Evolutionary conservation across 2,113 vertebrate species (phyloP), one percentile per base, ranked within the genome.

Genomic region (Psophia crepitans): DNA sequence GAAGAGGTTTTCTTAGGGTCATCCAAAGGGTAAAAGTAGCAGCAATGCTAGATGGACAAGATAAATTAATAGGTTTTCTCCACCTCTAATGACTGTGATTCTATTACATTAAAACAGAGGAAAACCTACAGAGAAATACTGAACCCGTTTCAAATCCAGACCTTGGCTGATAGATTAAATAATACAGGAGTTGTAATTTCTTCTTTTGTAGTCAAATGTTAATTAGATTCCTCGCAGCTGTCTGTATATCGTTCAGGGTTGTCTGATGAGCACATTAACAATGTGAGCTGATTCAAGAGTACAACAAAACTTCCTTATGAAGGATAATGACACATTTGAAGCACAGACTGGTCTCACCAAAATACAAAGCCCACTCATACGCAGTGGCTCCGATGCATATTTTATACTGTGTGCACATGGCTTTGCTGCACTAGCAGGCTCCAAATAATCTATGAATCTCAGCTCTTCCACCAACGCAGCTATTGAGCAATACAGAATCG

Each of bases 171-270:
- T 56, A 93, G 71, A 88, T 90, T 92, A 96, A 94, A 93, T 48
- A 92, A 56, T 78, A 78, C 17, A 66, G 90, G 70, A 88, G 85
- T 86, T 84, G 78, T 81, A 91, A 92, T 88, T 92, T 93, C 85
- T 96, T 91, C 70, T 90, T 97, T 95, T 90, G 75, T 86, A 91
- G 90, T 88, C 85, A 96, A 93, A 96, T 86, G 82, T 93, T 95
- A 97, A 96, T 96, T 90, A 95, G 90, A 90, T 95, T 91, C 75
- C 73, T 97, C 1, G 21, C 95, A 96, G 93, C 92, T 94, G 78
- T 73, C 93, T 95, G 85, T 86, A 63, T 92, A 88, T 93, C 85
- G 83, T 65, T 96, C 37, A 74, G 85, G 93, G 71, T 28, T 84
- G 64, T 71, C 71, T 92, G 88, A 93, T 71, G 88, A 94, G 71